Percentiles rank a stretch among this genome's conserved stretches.
Evolutionary conservation across 2,888 invertebrate genomes (phyloP).

Genomic region (Sturmia bella): DNA sequence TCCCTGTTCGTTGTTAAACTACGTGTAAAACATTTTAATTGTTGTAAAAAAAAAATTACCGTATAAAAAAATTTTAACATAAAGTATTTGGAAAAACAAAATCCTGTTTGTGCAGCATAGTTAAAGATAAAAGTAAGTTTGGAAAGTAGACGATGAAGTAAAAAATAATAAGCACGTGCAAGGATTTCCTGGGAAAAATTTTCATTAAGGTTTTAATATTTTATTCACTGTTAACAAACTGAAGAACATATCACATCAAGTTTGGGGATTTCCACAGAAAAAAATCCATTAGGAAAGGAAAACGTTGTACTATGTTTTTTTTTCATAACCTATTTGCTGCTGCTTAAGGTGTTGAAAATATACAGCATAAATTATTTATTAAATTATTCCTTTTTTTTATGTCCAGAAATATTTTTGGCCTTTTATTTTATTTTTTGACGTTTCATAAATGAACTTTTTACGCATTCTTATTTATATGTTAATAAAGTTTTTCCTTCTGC

Average conservation of each 20-base stretch:
- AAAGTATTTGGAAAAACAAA: constrained; percentile 2
- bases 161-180: constrained; percentile 23
- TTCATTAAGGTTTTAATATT: background rate
- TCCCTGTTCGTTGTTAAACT: constrained; percentile 32
- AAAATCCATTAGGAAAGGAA: too few relatives aligned
- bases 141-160: background rate
- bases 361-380: too few relatives aligned
- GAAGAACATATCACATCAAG: background rate
- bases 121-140: background rate
- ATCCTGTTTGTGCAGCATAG: background rate
- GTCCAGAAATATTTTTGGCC: too few relatives aligned
- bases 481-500: too few relatives aligned
- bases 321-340: too few relatives aligned
- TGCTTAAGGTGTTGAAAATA: too few relatives aligned
- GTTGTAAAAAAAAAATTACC: constrained; percentile 17
- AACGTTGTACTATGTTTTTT: too few relatives aligned
- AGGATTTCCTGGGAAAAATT: constrained; percentile 1
- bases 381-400: too few relatives aligned
- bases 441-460: too few relatives aligned
- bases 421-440: too few relatives aligned
- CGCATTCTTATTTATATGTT: too few relatives aligned
- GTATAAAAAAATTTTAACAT: background rate
- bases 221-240: background rate
- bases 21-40: constrained; percentile 68
- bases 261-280: too few relatives aligned